Evolutionary conservation across 2,888 invertebrate genomes (phyloP), one percentile per base, ranked within the genome.

Genomic region (Brassicogethes aeneus): DNA sequence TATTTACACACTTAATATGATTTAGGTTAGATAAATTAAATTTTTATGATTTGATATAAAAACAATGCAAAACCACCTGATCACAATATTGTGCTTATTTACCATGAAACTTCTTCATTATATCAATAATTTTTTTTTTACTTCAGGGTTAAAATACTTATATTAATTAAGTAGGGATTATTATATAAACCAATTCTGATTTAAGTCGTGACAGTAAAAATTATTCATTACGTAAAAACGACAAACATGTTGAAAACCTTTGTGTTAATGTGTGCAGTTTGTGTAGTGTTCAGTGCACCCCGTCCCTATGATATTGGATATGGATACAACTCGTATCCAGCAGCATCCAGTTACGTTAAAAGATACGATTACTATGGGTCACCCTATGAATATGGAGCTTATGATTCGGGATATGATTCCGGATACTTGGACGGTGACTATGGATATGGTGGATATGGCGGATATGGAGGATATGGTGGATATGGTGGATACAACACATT

Each of bases 401-500:
- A 14, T 33, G 33, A 14, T 5, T 5, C 7, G 5, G 5, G 12
- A 8, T 33, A 33, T 33, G 33, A 12, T 8, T 5, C n/a, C 3
- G 42, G 17, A 17, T 42, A 34, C 12, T 3, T 16, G 34, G 39
- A 30, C 33, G 33, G 33, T 33, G 5, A 33, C n/a, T 37, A 41
- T 15, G 41, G 41, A 38, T 40, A 44, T 31, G 23, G 15, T 32
- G 39, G 39, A 39, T 38, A 29, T 15, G 35, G 12, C 8, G 45
- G 39, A 16, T 45, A 40, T 17, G 17, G 37, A 17, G 41, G 35
- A 17, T 38, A 38, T 15, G 37, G 32, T 14, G 40, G 40, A 37
- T 40, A 40, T 33, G 32, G 16, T 17, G 36, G 35, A 33, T 39
- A 36, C 17, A 12, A 30, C 30, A 14, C n/a, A n/a, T 37, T 17